Evolutionary conservation across 2,888 invertebrate species (phyloP), one percentile per base, ranked within the genome.

Genomic region (Erpobdella octoculata): DNA sequence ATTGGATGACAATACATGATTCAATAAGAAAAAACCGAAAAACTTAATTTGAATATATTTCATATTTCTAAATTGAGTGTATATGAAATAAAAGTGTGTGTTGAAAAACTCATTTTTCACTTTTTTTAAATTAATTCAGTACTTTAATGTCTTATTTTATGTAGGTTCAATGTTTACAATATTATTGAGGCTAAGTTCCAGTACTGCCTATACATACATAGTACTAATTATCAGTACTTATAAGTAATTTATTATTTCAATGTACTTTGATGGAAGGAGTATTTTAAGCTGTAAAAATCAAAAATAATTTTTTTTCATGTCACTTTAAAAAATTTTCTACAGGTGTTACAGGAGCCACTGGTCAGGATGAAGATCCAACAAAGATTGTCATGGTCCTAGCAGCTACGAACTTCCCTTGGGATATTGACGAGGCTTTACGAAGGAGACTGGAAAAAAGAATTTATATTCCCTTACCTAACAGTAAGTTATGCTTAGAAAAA

Each of bases 351-450:
- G 77, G 76, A 28, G 77, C 76, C n/a, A 75, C 75, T 18, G 78
- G 78, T 59, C 78, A 78, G 21, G 78, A 78, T 35, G 80, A 79
- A 4, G 81, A 80, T 71, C 78, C 81, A 9, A 76, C 79, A 9
- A 81, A 82, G 75, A 80, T 80, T 66, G 94, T 98, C 0, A 96
- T 97, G 93, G 96, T 98, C 28, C 85, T 98, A 77, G 97, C 96
- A 0, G 97, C 97, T 6, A 98, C 97, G 0, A 98, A 98, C 85
- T 95, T 96, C 81, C 98, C 98, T 0, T 97, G 97, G 97, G 96
- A 97, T 83, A 91, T 98, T 72, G 96, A 96, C 83, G 96, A 97
- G 83, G 97, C 97, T 4, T 84, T 98, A 18, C 86, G 95, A 38
- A 87, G 98, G 72, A 88, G 97, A 73, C 86, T 98, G 41, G 97